phyloP scores from a whole-genome alignment of 1,140 invertebrate genomes.

The Coenobita brevimanus region DNA sequence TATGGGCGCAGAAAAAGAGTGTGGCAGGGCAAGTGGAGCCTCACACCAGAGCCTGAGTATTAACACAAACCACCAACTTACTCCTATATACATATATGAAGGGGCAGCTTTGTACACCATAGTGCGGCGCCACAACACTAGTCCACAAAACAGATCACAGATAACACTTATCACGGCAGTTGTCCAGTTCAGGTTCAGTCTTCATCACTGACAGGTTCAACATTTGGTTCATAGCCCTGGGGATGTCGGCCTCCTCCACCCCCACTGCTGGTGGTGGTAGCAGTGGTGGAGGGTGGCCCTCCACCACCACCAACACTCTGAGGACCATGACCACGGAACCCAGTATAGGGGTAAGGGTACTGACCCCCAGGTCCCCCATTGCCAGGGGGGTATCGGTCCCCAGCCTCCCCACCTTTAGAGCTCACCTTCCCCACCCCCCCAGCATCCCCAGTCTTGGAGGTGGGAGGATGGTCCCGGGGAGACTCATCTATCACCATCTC shows the following conservation, averaged over 20 bases:
- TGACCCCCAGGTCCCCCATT: slow-evolving; percentile 27
- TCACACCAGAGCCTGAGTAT: slow-evolving; percentile 65
- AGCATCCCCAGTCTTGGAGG: slow-evolving; percentile 62
- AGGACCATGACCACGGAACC: slow-evolving; percentile 41
- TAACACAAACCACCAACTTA: slow-evolving; percentile 67
- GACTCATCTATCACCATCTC: slow-evolving; percentile 79
- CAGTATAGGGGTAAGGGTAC: slow-evolving; percentile 46
- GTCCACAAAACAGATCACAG: slow-evolving; percentile 67
- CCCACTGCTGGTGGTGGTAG: slow-evolving; percentile 32
- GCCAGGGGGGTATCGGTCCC: slow-evolving; percentile 35
- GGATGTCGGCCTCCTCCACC: slow-evolving; percentile 37
- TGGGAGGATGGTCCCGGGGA: slow-evolving; percentile 64
- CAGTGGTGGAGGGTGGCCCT: slow-evolving; percentile 34
- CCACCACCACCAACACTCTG: slow-evolving; percentile 35
- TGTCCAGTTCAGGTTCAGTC: slow-evolving; percentile 57
- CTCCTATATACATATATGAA: slow-evolving; percentile 61
- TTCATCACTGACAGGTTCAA: slow-evolving; percentile 69
- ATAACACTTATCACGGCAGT: slow-evolving; percentile 68
- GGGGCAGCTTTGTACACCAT: slow-evolving; percentile 65
- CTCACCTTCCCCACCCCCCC: slow-evolving; percentile 37
- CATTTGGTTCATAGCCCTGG: slow-evolving; percentile 69
- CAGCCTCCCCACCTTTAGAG: slow-evolving; percentile 50
- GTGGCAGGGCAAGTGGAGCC: slow-evolving; percentile 24
- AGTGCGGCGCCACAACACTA: slow-evolving; percentile 64
- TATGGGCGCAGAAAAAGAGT: neutral